Conservation (phyloP, 2,113 vertebrate genomes). For the Smithornis capensis region DNA sequence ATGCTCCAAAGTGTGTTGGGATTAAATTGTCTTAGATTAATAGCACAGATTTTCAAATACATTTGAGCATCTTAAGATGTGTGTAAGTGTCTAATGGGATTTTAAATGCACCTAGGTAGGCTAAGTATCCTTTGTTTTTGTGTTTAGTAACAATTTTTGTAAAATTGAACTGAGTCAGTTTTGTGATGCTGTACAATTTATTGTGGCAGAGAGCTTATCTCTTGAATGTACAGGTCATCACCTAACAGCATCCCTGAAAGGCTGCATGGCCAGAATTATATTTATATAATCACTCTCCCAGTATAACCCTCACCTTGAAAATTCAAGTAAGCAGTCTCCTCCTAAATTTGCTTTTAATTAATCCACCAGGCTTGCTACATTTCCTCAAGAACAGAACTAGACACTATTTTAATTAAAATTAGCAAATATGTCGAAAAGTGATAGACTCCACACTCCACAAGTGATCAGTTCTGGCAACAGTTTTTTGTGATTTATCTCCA, state of each 20-base stretch:
- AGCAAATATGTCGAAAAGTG: constrained; percentile 42
- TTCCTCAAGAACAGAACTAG: constrained; percentile 10
- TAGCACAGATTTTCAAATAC: neutral
- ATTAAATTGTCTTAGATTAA: neutral
- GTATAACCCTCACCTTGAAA: neutral
- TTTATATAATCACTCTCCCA: neutral
- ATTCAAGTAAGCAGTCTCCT: neutral
- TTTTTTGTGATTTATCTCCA: constrained; percentile 29
- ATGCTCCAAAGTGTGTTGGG: neutral
- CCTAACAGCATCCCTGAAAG: neutral
- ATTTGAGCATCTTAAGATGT: neutral
- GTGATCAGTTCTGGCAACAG: constrained; percentile 41
- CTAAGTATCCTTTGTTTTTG: neutral
- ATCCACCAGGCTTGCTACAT: neutral
- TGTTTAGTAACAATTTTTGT: neutral
- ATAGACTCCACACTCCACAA: constrained; percentile 33
- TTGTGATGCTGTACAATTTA: neutral
- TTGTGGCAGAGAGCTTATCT: neutral
- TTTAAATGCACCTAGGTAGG: neutral
- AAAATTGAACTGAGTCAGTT: neutral
- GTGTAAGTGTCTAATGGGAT: neutral
- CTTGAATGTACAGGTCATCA: neutral
- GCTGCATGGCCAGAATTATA: neutral
- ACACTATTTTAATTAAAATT: constrained; percentile 29
- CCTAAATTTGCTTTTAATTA: neutral